Percentiles rank a stretch among this genome's conserved stretches.
Evolutionary conservation across 2,797 vertebrate species (phyloP).

Genomic region (Agapornis canus): DNA sequence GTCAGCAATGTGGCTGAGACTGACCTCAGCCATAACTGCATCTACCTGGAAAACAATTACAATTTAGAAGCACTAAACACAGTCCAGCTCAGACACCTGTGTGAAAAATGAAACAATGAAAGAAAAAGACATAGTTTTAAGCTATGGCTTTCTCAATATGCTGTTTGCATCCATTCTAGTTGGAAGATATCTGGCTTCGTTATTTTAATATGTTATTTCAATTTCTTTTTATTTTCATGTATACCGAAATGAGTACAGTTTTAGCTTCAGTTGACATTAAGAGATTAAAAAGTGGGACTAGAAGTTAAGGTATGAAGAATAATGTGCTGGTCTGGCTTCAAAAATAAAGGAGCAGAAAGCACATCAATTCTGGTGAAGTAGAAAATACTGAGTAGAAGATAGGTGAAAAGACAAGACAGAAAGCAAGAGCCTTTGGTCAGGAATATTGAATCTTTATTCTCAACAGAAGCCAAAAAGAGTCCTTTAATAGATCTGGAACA

Average conservation of each 20-base stretch:
- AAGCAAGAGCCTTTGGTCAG: background rate
- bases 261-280: background rate
- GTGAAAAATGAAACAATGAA: background rate
- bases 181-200: background rate
- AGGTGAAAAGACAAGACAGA: background rate
- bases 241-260: background rate
- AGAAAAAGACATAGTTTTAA: background rate
- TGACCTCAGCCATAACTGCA: constrained; percentile 89
- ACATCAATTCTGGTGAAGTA: background rate
- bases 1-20: constrained; percentile 87
- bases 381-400: background rate
- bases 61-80: background rate
- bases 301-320: background rate
- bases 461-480: background rate
- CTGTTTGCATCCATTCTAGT: background rate
- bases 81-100: background rate
- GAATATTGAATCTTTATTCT: background rate
- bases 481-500: background rate
- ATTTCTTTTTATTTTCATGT: background rate
- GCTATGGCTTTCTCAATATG: background rate
- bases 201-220: background rate
- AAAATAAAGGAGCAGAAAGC: background rate
- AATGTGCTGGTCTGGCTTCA: background rate
- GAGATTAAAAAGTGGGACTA: background rate
- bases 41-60: constrained; percentile 81